Evolutionary conservation across 2,797 vertebrate genomes (phyloP).

Genomic region (Gymnodraco acuticeps): DNA sequence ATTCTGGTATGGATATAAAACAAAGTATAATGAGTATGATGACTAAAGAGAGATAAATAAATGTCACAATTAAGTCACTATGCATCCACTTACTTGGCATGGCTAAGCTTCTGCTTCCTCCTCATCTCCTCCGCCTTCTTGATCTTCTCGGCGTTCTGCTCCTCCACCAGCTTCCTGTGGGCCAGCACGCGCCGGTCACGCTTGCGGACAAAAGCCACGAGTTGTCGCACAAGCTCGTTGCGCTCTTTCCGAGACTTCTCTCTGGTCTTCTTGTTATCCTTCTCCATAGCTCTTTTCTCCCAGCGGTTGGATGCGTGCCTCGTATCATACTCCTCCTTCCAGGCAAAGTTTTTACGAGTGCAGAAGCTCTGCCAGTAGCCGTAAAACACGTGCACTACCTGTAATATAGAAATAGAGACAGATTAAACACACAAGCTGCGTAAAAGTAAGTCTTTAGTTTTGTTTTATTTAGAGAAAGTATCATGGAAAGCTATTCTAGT

Average conservation of each 20-base stretch:
- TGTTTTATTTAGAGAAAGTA: neutral
- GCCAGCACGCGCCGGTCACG: constrained; percentile 94
- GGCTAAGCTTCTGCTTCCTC: constrained; percentile 91
- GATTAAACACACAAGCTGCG: neutral
- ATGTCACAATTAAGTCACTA: neutral
- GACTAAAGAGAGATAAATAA: neutral
- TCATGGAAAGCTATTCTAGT: neutral
- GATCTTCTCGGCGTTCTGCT: constrained; percentile 94
- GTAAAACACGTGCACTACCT: constrained; percentile 97
- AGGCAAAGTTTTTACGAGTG: constrained; percentile 93
- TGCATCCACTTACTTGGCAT: constrained; percentile 88
- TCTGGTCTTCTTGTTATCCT: constrained; percentile 95
- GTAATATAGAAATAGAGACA: constrained; percentile 1
- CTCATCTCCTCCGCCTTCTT: constrained; percentile 90
- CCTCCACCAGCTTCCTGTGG: constrained; percentile 93
- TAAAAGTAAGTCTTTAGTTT: neutral
- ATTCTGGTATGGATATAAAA: constrained; percentile 77
- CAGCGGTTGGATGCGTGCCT: constrained; percentile 96
- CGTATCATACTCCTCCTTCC: constrained; percentile 97
- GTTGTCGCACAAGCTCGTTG: constrained; percentile 92
- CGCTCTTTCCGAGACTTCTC: constrained; percentile 94
- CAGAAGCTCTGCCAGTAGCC: constrained; percentile 99
- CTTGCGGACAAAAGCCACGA: constrained; percentile 95
- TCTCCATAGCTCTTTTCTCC: constrained; percentile 99
- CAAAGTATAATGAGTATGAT: neutral